Percentiles rank a stretch among this genome's conserved stretches.
phyloP scores from a whole-genome alignment of 2,888 invertebrate species.

The Melolontha melolontha region DNA sequence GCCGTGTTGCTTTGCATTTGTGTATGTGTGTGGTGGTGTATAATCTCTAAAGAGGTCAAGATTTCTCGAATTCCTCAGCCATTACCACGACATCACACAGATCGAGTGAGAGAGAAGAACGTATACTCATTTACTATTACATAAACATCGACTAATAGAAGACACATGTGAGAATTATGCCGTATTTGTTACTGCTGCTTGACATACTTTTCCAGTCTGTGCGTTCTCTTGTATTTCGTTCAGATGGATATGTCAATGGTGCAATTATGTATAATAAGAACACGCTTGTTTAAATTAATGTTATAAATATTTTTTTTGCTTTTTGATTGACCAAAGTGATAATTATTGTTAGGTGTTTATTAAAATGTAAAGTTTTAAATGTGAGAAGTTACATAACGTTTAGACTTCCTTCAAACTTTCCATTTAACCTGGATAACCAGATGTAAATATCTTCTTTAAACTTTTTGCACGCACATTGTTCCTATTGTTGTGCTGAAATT shows the following conservation, averaged over 20 bases:
- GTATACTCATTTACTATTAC: conserved; percentile 19
- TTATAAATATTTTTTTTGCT: too few species aligned
- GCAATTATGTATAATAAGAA: conserved; percentile 15
- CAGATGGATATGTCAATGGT: conserved; percentile 5
- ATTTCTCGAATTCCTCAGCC: conserved; percentile 38
- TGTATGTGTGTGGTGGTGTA: conserved; percentile 3
- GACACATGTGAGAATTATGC: conserved; percentile 26
- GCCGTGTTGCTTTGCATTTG: conserved; percentile 1
- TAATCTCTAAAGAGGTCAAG: conserved; percentile 33
- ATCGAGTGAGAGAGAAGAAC: conserved; percentile 16
- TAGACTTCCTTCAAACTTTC: too few species aligned
- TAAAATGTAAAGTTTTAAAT: too few species aligned
- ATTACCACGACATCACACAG: conserved; percentile 6
- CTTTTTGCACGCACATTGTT: too few species aligned
- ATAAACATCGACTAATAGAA: conserved; percentile 35
- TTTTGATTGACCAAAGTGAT: too few species aligned
- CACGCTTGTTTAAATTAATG: background rate
- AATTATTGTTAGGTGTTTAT: too few species aligned
- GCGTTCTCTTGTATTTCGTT: conserved; percentile 15
- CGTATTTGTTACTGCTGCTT: conserved; percentile 17
- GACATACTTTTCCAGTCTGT: conserved; percentile 25
- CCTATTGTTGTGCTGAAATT: too few species aligned
- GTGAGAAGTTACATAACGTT: too few species aligned
- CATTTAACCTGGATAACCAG: too few species aligned
- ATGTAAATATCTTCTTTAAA: too few species aligned